phyloP scores from a whole-genome alignment of 2,797 vertebrate genomes.

The Eidolon dupreanum region DNA sequence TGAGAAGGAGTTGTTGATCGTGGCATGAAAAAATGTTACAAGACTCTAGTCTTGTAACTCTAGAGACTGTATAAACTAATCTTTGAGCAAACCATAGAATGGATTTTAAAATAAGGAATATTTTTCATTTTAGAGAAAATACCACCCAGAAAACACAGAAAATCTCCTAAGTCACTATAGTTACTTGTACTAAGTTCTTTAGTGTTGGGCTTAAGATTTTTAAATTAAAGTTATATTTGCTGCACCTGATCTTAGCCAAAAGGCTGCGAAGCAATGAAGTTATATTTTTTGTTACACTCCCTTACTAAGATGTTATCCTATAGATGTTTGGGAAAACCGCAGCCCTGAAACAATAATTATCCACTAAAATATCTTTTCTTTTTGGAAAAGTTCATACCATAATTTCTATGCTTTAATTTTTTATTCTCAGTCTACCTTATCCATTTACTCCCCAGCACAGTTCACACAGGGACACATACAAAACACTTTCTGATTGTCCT shows the following conservation, averaged over 20 bases:
- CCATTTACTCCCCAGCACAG: neutral
- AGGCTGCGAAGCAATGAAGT: neutral
- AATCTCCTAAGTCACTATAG: neutral
- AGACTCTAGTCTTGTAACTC: neutral
- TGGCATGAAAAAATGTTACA: slow-evolving; percentile 45
- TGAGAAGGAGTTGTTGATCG: neutral
- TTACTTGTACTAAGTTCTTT: neutral
- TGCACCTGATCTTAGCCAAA: too few species aligned
- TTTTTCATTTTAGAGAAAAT: slow-evolving; percentile 8
- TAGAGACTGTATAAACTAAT: neutral
- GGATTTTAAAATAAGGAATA: slow-evolving; percentile 34
- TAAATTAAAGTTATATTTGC: neutral
- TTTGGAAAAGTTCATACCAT: neutral
- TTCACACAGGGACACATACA: neutral
- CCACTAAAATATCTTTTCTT: neutral
- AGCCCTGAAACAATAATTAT: neutral
- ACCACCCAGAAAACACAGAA: slow-evolving; percentile 2
- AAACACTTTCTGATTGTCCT: neutral
- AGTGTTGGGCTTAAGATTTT: neutral
- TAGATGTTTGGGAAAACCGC: neutral
- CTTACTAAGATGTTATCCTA: neutral
- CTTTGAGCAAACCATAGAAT: neutral
- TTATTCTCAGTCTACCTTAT: neutral
- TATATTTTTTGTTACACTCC: neutral
- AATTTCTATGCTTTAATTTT: neutral